A percentile compares a stretch with the other conserved stretches of the same genome.
phyloP scores from a whole-genome alignment of 2,888 invertebrate species.

The Conchocele bisecta region DNA sequence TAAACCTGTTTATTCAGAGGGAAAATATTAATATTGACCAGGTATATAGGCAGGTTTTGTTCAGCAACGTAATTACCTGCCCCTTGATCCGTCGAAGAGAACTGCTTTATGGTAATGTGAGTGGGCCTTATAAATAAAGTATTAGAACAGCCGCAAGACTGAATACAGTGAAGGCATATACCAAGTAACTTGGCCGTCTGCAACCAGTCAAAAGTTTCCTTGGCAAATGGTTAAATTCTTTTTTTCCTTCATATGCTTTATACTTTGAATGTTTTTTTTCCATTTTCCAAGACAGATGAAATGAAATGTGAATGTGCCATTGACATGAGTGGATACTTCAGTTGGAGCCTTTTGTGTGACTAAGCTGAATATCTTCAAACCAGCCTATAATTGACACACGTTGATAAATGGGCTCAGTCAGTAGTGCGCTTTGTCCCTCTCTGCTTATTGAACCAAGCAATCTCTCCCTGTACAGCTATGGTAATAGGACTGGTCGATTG shows the following conservation, averaged over 20 bases:
- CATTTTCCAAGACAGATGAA: too few species aligned
- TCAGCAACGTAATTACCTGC: not conserved
- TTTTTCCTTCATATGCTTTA: too few species aligned
- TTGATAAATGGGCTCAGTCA: constrained; percentile 72
- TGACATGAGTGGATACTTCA: too few species aligned
- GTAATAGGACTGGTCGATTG: constrained; percentile 65
- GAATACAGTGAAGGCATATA: too few species aligned
- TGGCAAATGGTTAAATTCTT: too few species aligned
- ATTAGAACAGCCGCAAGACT: too few species aligned
- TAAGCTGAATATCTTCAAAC: constrained; percentile 49
- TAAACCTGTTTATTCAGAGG: constrained; percentile 23
- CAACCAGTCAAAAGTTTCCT: too few species aligned
- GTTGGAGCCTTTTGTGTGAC: too few species aligned
- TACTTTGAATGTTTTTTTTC: too few species aligned
- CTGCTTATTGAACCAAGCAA: constrained; percentile 65
- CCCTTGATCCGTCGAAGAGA: not conserved
- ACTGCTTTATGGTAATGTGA: not conserved
- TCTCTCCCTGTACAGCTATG: constrained; percentile 60
- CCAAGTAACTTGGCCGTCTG: too few species aligned
- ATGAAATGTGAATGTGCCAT: too few species aligned
- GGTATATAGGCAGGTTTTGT: not conserved
- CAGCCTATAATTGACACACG: constrained; percentile 68
- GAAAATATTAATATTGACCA: too few species aligned
- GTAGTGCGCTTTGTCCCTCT: constrained; percentile 68
- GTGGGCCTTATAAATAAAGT: constrained; percentile 32